phyloP scores from a whole-genome alignment of 2,888 invertebrate species.

The Athalia cordata region DNA sequence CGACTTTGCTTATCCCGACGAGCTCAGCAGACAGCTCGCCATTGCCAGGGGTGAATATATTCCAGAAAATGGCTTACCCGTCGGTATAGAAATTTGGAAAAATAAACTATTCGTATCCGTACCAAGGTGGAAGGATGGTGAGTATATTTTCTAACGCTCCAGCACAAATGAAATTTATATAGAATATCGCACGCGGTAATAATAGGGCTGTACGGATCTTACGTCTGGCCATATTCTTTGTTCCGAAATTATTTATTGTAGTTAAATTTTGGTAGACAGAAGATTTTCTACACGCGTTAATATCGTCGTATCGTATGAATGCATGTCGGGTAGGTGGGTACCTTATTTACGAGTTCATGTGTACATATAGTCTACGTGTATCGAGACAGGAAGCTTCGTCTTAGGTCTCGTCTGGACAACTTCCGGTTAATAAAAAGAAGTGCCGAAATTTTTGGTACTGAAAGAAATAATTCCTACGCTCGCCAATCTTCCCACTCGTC shows the following conservation, averaged over 20 bases:
- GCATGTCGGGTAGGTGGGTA: neutral
- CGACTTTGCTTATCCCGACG: slow-evolving; percentile 85
- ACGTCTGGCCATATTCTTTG: too few relatives aligned
- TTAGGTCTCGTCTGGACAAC: slow-evolving; percentile 66
- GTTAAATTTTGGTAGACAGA: too few relatives aligned
- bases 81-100: slow-evolving; percentile 87
- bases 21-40: slow-evolving; percentile 79
- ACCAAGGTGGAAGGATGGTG: slow-evolving; percentile 87
- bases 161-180: too few relatives aligned
- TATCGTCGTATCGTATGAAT: too few relatives aligned
- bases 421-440: slow-evolving; percentile 65
- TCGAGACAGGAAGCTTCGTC: slow-evolving; percentile 41
- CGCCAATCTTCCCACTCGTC: slow-evolving; percentile 41
- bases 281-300: too few relatives aligned
- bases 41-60: slow-evolving; percentile 80
- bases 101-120: slow-evolving; percentile 89
- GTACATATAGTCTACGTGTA: slow-evolving; percentile 20
- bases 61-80: slow-evolving; percentile 87
- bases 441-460: slow-evolving; percentile 50
- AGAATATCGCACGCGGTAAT: too few relatives aligned
- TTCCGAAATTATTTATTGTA: too few relatives aligned
- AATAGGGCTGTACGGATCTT: too few relatives aligned
- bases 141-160: slow-evolving; percentile 60
- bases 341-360: neutral
- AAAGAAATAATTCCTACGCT: slow-evolving; percentile 35